Conservation (phyloP, 2,888 invertebrate species). For the Theodoxus fluviatilis region DNA sequence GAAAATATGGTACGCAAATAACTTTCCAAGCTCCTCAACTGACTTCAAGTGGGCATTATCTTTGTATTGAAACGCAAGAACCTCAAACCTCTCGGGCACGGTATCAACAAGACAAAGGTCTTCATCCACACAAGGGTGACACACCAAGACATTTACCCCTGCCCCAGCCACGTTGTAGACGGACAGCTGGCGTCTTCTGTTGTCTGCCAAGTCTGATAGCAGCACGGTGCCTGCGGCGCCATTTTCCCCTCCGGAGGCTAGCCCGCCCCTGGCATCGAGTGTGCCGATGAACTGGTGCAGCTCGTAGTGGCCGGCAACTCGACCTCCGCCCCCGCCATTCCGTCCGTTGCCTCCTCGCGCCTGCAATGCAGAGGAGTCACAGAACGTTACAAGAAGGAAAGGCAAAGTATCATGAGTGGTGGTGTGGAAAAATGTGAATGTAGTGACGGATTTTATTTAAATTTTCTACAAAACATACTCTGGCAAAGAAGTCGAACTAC, state of each 20-base stretch:
- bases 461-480: no score
- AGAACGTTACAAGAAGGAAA: background rate
- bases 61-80: no score
- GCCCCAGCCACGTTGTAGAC: conserved; percentile 43
- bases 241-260: conserved; percentile 38
- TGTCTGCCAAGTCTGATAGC: conserved; percentile 31
- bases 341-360: conserved; percentile 43
- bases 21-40: no score
- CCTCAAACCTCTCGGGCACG: no score
- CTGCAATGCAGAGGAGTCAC: conserved; percentile 30
- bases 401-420: no score
- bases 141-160: conserved; percentile 35
- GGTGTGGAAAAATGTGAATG: no score
- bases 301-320: conserved; percentile 39
- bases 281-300: conserved; percentile 39
- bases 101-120: no score
- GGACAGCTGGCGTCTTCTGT: conserved; percentile 33
- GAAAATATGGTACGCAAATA: no score
- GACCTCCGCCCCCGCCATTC: conserved; percentile 48
- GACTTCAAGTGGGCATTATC: no score
- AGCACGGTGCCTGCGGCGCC: conserved; percentile 50
- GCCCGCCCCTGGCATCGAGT: conserved; percentile 40
- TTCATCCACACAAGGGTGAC: no score
- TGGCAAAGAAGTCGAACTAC: no score
- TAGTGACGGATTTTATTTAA: no score